Percentiles rank a stretch among this genome's conserved stretches.
These are phyloP conservation scores for Protosalanx chinensis DNA, from an alignment of 2,797 vertebrate genomes.

Conservation along the genomic window DNA sequence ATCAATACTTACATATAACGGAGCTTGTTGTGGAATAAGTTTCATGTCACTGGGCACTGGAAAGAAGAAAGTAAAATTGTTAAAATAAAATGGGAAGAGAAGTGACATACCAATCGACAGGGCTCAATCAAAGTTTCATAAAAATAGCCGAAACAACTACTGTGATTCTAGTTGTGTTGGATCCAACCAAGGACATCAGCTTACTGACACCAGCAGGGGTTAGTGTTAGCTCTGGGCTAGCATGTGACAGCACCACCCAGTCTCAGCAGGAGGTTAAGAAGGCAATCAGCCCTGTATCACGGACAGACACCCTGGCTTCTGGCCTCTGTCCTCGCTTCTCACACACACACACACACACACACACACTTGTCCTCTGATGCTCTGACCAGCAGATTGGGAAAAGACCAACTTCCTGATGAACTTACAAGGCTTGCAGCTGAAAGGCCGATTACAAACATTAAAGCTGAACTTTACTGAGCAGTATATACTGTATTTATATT, in stretches of 20 bases:
- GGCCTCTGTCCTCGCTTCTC: neutral
- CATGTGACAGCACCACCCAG: slow-evolving; percentile 46
- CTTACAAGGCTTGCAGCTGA: neutral
- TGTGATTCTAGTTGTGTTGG: neutral
- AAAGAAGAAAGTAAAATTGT: slow-evolving; percentile 57
- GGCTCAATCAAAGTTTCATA: slow-evolving; percentile 1
- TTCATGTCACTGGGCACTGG: slow-evolving; percentile 95
- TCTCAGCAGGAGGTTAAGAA: slow-evolving; percentile 28
- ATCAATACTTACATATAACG: slow-evolving; percentile 90
- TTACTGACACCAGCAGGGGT: slow-evolving; percentile 11
- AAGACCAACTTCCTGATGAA: neutral
- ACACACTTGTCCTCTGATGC: slow-evolving; percentile 14
- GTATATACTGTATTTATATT: no score
- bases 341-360: slow-evolving; percentile 6
- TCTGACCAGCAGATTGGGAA: slow-evolving; percentile 3
- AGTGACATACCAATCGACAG: no score
- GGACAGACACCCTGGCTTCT: slow-evolving; percentile 26
- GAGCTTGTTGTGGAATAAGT: slow-evolving; percentile 97
- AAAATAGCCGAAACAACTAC: neutral
- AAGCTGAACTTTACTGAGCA: slow-evolving; percentile 31
- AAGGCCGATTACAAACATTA: slow-evolving; percentile 39
- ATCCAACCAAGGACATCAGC: no score
- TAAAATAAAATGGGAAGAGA: neutral
- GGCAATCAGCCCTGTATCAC: slow-evolving; percentile 14
- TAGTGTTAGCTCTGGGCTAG: slow-evolving; percentile 34